These are phyloP conservation scores for Therioaphis trifolii DNA, from an alignment of 2,888 invertebrate genomes.

Conservation along the genomic window DNA sequence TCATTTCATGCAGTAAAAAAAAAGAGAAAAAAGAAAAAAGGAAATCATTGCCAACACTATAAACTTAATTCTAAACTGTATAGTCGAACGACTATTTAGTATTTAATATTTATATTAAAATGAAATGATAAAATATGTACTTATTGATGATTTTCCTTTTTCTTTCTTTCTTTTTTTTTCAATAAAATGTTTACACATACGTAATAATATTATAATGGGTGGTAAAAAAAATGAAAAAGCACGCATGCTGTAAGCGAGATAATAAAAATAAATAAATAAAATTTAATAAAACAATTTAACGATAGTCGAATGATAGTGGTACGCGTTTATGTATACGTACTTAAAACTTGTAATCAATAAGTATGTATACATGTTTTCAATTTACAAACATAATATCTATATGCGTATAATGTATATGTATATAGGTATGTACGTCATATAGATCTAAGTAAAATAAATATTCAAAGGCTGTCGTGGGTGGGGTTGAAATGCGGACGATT, in stretches of 20 bases:
- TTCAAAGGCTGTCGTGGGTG: slow-evolving; percentile 27
- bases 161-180: neutral
- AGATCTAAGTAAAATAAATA: neutral
- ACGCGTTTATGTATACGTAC: neutral
- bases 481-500: neutral
- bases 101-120: neutral
- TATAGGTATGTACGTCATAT: neutral
- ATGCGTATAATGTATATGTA: neutral
- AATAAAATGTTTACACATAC: neutral
- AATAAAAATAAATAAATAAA: neutral
- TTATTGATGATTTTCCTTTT: no score
- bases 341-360: slow-evolving; percentile 6
- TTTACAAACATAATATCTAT: neutral
- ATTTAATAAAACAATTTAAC: neutral
- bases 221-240: slow-evolving; percentile 37
- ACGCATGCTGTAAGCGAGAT: slow-evolving; percentile 7
- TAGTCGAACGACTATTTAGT: neutral
- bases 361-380: neutral
- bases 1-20: neutral
- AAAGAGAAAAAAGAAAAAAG: neutral
- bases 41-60: neutral
- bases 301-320: neutral
- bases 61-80: neutral
- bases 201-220: neutral
- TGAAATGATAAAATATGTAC: neutral